Conservation (phyloP, 2,888 invertebrate species). For the Teleogryllus oceanicus region DNA sequence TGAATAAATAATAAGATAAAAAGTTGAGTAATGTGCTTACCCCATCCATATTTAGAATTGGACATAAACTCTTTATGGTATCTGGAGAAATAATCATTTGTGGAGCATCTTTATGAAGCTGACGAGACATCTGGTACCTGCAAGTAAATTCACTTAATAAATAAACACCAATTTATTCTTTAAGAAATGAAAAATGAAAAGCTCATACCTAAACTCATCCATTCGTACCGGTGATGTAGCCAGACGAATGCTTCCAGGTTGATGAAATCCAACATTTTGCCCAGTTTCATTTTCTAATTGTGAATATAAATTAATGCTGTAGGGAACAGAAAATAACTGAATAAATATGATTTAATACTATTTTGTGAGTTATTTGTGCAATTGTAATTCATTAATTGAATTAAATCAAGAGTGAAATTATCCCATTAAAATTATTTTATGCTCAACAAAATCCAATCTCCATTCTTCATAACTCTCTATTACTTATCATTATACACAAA, state of each 20-base stretch:
- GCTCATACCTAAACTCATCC: not conserved
- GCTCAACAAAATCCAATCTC: not conserved
- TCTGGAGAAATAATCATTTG: not conserved
- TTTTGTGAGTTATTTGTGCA: too few relatives aligned
- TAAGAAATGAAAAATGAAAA: not conserved
- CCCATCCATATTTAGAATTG: conserved; percentile 1
- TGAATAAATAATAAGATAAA: too few relatives aligned
- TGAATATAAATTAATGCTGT: not conserved
- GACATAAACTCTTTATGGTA: not conserved
- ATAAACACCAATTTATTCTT: not conserved
- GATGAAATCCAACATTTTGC: conserved; percentile 4
- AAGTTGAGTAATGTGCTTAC: not conserved
- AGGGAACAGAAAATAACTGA: too few relatives aligned
- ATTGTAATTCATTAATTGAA: too few relatives aligned
- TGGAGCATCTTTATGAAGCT: not conserved
- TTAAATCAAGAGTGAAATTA: too few relatives aligned
- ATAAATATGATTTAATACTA: too few relatives aligned
- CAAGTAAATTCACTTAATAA: not conserved
- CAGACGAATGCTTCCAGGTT: not conserved
- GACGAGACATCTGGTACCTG: not conserved
- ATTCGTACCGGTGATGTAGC: not conserved
- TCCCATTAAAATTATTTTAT: not conserved
- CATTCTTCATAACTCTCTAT: too few relatives aligned
- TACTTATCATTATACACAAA: too few relatives aligned
- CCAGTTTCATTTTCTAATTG: not conserved